These are phyloP conservation scores for Halichondria panicea DNA, from an alignment of 37 sponge, comb jelly and placozoan species.

Conservation along the genomic window DNA sequence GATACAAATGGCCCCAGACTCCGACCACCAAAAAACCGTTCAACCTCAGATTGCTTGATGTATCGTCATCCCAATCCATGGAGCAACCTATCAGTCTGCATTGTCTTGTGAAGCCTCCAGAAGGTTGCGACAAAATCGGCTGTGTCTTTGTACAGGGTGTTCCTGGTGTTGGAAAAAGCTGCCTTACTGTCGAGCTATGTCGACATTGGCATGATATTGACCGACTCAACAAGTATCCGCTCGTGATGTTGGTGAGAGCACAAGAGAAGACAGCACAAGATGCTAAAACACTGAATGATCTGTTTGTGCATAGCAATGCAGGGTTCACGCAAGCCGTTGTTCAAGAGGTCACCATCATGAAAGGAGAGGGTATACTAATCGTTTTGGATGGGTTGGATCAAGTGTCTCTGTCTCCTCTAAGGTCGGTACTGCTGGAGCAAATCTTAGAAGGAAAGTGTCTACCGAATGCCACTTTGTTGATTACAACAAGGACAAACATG, in stretches of 20 bases:
- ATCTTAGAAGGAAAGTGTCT: conserved; percentile 8
- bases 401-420: background rate
- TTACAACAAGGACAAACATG: background rate
- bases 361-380: conserved; percentile 7
- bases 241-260: conserved; percentile 8
- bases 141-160: conserved; percentile 19
- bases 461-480: background rate
- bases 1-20: conserved; percentile 1
- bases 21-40: conserved; percentile 1
- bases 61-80: background rate
- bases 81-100: background rate
- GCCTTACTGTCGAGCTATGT: conserved; percentile 17
- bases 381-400: conserved; percentile 20
- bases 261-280: conserved; percentile 24
- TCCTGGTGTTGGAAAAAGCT: conserved; percentile 29
- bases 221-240: background rate
- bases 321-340: conserved; percentile 4
- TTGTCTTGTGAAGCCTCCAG: background rate
- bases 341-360: background rate
- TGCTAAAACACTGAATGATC: conserved; percentile 6
- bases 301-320: conserved; percentile 5
- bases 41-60: conserved; percentile 6
- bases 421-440: background rate
- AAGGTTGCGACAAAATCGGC: background rate
- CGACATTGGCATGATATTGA: conserved; percentile 18